These are phyloP conservation scores for Phaethon lepturus DNA, from an alignment of 2,113 vertebrate genomes.

Conservation along the genomic window DNA sequence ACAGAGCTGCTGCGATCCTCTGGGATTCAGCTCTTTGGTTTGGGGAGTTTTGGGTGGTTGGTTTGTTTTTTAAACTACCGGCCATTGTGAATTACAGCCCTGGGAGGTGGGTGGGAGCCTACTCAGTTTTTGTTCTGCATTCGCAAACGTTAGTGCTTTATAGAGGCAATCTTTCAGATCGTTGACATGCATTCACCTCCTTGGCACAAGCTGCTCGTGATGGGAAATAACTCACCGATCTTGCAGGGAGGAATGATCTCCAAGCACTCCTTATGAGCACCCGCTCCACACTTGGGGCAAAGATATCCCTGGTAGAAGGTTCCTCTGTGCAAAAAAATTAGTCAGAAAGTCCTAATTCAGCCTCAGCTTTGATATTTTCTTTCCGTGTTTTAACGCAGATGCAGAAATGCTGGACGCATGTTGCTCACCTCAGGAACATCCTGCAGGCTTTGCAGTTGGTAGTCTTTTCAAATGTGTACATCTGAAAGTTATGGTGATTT, in stretches of 20 bases:
- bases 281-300: slow-evolving; percentile 91
- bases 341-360: neutral
- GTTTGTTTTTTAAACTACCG: neutral
- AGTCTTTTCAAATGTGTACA: slow-evolving; percentile 95
- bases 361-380: neutral
- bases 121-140: neutral
- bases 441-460: slow-evolving; percentile 95
- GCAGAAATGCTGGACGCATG: neutral
- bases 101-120: neutral
- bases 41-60: neutral
- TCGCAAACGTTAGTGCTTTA: neutral
- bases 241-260: slow-evolving; percentile 95
- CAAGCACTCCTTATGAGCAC: slow-evolving; percentile 96
- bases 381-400: accelerated
- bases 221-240: slow-evolving; percentile 83
- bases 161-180: neutral
- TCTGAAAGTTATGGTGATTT: slow-evolving; percentile 97
- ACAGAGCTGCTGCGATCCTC: neutral
- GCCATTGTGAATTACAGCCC: neutral
- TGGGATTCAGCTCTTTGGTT: neutral
- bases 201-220: neutral
- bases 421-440: slow-evolving; percentile 92
- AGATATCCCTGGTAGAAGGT: slow-evolving; percentile 98
- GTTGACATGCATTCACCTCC: neutral
- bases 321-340: slow-evolving; percentile 77